Evolutionary conservation across 2,888 invertebrate genomes (phyloP).

Genomic region (Drymonia ruficornis): DNA sequence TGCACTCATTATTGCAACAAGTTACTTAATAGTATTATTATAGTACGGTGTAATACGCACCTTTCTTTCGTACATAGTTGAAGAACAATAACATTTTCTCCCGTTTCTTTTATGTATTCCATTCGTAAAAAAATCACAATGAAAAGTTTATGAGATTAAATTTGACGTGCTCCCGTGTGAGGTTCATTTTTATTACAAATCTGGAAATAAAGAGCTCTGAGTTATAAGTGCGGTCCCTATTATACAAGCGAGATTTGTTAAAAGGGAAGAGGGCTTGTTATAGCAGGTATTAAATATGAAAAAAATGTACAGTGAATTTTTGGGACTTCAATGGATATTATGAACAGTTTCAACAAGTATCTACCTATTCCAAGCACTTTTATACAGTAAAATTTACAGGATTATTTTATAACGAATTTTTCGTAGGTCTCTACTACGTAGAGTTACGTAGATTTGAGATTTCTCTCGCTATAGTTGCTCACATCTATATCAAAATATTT

Average conservation of each 20-base stretch:
- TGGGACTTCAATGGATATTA: not conserved
- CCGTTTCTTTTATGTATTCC: not conserved
- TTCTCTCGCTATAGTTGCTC: too few species aligned
- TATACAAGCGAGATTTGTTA: slow-evolving; percentile 10
- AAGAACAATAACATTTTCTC: not conserved
- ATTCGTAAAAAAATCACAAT: slow-evolving; percentile 5
- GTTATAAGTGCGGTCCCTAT: slow-evolving; percentile 17
- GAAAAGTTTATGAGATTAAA: slow-evolving; percentile 13
- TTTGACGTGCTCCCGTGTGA: slow-evolving; percentile 11
- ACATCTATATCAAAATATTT: too few species aligned
- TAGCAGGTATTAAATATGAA: not conserved
- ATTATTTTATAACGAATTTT: too few species aligned
- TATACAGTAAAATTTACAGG: too few species aligned
- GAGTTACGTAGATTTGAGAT: too few species aligned
- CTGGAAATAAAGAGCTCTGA: slow-evolving; percentile 14
- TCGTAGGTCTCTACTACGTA: too few species aligned
- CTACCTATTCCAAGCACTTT: too few species aligned
- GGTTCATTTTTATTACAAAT: slow-evolving; percentile 12
- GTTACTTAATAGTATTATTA: not conserved
- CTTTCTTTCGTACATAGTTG: not conserved
- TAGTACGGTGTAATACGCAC: not conserved
- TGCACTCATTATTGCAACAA: too few species aligned
- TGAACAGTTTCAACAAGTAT: not conserved
- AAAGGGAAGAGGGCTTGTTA: slow-evolving; percentile 14
- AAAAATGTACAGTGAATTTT: not conserved